Conservation (phyloP, 2,797 vertebrate species). For the Chromobotia macracanthus region DNA sequence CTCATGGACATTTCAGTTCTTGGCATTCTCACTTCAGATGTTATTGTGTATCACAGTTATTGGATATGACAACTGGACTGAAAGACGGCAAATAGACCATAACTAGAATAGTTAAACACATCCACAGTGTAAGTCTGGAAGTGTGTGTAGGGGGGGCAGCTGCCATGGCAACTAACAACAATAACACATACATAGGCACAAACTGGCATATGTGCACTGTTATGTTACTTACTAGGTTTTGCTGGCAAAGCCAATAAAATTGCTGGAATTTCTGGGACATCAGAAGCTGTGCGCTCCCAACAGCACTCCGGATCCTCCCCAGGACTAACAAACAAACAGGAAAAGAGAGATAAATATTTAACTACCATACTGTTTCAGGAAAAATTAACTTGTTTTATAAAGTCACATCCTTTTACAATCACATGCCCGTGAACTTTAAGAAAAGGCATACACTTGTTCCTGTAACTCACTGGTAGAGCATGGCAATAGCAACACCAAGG, state of each 20-base stretch:
- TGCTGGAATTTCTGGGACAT: constrained; percentile 99
- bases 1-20: constrained; percentile 16
- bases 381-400: too few species aligned
- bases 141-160: background rate
- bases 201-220: background rate
- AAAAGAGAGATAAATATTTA: background rate
- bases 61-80: constrained; percentile 22
- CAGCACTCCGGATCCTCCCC: constrained; percentile 96
- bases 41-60: constrained; percentile 28
- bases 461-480: background rate
- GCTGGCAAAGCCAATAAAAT: constrained; percentile 99
- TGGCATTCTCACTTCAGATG: constrained; percentile 13
- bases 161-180: constrained; percentile 32
- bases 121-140: background rate
- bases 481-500: background rate
- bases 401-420: too few species aligned
- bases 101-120: constrained; percentile 3
- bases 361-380: background rate
- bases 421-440: too few species aligned
- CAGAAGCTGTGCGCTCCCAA: constrained; percentile 97
- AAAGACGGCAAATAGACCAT: constrained; percentile 18
- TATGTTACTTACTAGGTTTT: constrained; percentile 91
- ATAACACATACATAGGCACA: constrained; percentile 9
- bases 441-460: too few species aligned
- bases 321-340: constrained; percentile 76